Base-by-base conservation (phyloP, 2,113 vertebrate genomes). In the Protomyctophum bolini region DNA sequence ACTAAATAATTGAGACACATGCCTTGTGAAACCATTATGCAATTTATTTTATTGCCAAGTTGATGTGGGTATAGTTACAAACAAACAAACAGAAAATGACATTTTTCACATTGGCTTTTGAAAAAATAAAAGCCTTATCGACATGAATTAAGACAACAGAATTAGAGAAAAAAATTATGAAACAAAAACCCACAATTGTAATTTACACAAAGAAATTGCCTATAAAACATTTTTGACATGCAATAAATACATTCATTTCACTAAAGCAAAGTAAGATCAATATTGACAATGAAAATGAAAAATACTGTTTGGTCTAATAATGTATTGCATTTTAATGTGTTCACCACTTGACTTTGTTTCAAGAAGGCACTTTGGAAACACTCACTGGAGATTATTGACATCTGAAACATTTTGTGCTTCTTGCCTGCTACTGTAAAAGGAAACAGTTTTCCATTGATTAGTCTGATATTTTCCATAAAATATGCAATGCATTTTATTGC, bases 221-320 rank as follows among this genome's bases (percentile, higher is more conserved):
- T 88, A 92, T 89, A 88, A 93, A 92, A 92, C 85, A 91, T 83
- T 87, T 73, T 92, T 79, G 86, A 91, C 93, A 94, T 93, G 93
- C 92, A 94, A 93, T 95, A 94, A 94, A 94, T 94, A 94, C 92
- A 94, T 94, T 94, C 91, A 92, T 89, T 88, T 93, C 91, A 88
- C 83, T 85, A 89, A 91, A 92, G 91, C 86, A 86, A 89, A 83
- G 76, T 85, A 89, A 86, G 71, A 84, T 89, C 87, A 87, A 84
- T 90, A 91, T 86, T 79, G 75, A 89, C 87, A 89, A 77, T 75
- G 65, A 80, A 80, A 88, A 89, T 68, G 70, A 84, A 85, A 89
- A 91, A 91, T 91, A 92, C 87, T 90, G 87, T 88, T 88, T 86
- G 85, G 89, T 88, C 90, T 84, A 75, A 84, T 83, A 72, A 84